Conservation (phyloP, 2,113 vertebrate species). For the Xyrauchen texanus region DNA sequence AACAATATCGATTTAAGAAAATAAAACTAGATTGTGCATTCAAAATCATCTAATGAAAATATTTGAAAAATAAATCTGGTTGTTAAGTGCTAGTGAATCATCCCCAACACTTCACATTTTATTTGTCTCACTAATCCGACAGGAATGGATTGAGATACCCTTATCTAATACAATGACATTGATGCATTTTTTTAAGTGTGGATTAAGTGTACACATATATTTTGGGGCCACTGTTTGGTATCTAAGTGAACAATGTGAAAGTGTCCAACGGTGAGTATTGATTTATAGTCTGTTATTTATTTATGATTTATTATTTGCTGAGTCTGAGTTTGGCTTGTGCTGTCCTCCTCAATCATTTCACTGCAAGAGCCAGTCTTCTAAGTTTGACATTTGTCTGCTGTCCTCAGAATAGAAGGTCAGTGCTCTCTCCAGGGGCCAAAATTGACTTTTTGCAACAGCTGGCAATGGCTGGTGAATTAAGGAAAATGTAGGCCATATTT, state of each 20-base stretch:
- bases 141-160: too few relatives aligned
- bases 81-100: too few relatives aligned
- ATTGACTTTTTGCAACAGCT: too few relatives aligned
- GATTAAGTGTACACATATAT: constrained; percentile 12
- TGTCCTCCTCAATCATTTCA: not conserved
- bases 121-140: too few relatives aligned
- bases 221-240: not conserved
- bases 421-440: not conserved
- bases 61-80: not conserved
- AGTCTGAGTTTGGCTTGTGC: not conserved
- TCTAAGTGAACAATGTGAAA: not conserved
- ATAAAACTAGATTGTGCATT: too few relatives aligned
- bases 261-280: constrained; percentile 1
- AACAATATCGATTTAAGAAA: not conserved
- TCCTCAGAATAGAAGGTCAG: constrained; percentile 21
- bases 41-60: not conserved
- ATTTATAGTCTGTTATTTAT: constrained; percentile 31
- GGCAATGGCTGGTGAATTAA: too few relatives aligned
- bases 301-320: constrained; percentile 23
- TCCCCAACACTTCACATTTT: too few relatives aligned
- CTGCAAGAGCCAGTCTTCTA: constrained; percentile 32
- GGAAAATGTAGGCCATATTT: too few relatives aligned
- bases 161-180: not conserved
- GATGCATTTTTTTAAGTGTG: constrained; percentile 15
- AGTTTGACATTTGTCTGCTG: constrained; percentile 45